Evolutionary conservation across 2,113 vertebrate species (phyloP), one percentile per base, ranked within the genome.

Genomic region (Otus sunia): DNA sequence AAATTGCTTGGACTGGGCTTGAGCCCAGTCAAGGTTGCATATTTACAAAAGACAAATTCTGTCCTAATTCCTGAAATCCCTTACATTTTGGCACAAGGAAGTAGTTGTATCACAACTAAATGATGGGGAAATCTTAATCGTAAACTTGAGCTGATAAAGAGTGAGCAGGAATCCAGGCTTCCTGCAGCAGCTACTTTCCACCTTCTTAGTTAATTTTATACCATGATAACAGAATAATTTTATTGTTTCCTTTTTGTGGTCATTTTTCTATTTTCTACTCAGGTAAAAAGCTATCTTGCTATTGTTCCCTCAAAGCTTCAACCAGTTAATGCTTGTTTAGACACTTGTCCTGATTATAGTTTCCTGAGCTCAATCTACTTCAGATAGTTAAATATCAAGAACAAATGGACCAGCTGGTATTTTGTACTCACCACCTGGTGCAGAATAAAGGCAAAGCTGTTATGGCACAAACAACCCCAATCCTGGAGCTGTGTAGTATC

Each of bases 381-480:
- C 18, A 56, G 32, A 37, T 45, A 87, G 60, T 47, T 19, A 71
- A 89, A 71, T 72, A 26, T 30, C 67, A 73, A 90, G 59, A 41
- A 64, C n/a, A 43, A 88, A 64, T 15, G 79, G 56, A 45, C 63
- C 82, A 92, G 94, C 86, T 95, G 90, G 89, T 81, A 15, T 94
- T 96, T 67, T 91, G 88, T 88, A 39, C 56, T 84, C 21, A 5
- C 41, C 83, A 89, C 60, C 83, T 86, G 94, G 75, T 66, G 41
- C 76, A 90, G 75, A 53, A 80, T 18, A 63, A 34, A 90, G 86
- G 63, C 78, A 83, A 94, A 95, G 75, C 91, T 96, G 82, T 58
- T n/a, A 17, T 2, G 14, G 82, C 86, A 86, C 67, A 32, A 83
- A 68, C 30, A 39, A 11, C 71, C 66, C 50, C 0, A 1, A 14